Evolutionary conservation across 2,888 invertebrate species (phyloP).

Genomic region (Fragum whitleyi): DNA sequence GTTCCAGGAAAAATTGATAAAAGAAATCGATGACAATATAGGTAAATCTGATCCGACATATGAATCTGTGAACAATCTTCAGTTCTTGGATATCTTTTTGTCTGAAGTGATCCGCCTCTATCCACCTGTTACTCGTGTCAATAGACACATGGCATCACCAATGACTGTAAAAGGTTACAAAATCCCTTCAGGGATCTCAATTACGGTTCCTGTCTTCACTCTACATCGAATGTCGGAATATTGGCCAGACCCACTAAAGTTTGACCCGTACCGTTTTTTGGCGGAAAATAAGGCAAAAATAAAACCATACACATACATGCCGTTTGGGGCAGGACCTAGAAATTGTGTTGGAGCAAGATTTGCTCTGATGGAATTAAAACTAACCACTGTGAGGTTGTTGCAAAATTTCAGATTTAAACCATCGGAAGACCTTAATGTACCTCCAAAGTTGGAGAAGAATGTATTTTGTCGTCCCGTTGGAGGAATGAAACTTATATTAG

Average conservation of each 20-base stretch:
- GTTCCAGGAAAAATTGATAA: slow-evolving; percentile 44
- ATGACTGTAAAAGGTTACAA: slow-evolving; percentile 30
- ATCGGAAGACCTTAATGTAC: slow-evolving; percentile 40
- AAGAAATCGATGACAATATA: slow-evolving; percentile 52
- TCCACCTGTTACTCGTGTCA: slow-evolving; percentile 62
- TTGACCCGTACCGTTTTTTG: slow-evolving; percentile 55
- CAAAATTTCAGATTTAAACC: slow-evolving; percentile 50
- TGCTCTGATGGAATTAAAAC: slow-evolving; percentile 53
- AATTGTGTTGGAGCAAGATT: slow-evolving; percentile 56
- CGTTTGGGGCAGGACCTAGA: slow-evolving; percentile 58
- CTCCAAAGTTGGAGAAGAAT: slow-evolving; percentile 53
- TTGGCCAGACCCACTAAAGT: slow-evolving; percentile 62
- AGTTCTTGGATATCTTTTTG: slow-evolving; percentile 66
- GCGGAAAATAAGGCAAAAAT: slow-evolving; percentile 56
- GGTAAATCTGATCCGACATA: slow-evolving; percentile 55
- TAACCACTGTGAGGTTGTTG: slow-evolving; percentile 49
- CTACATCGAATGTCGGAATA: slow-evolving; percentile 55
- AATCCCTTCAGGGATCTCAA: slow-evolving; percentile 44
- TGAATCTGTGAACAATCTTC: slow-evolving; percentile 62
- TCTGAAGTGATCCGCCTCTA: slow-evolving; percentile 68
- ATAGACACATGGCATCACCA: slow-evolving; percentile 34
- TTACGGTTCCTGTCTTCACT: slow-evolving; percentile 50
- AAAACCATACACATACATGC: slow-evolving; percentile 49
- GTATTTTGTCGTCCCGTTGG: slow-evolving; percentile 50
- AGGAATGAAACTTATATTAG: slow-evolving; percentile 52